Evolutionary conservation across 2,797 vertebrate genomes (phyloP).

Genomic region (Anisognathus igniventris): DNA sequence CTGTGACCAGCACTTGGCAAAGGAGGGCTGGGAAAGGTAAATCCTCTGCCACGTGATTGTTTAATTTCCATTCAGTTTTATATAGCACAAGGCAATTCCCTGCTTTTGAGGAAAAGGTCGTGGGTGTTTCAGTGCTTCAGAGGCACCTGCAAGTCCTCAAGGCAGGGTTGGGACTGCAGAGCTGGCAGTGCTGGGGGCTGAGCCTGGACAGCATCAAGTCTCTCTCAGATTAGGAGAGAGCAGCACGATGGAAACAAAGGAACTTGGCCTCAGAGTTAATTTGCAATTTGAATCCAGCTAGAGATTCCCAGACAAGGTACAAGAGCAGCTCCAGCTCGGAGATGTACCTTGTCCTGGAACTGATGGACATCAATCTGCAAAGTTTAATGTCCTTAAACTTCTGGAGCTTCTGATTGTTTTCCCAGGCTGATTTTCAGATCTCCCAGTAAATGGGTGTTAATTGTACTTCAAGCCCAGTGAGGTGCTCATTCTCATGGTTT

Average conservation of each 20-base stretch:
- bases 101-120: not conserved
- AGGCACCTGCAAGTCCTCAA: not conserved
- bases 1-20: not conserved
- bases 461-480: accelerated
- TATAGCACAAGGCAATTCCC: not conserved
- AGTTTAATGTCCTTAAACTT: not conserved
- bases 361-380: not conserved
- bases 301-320: not conserved
- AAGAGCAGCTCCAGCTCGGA: not conserved
- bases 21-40: not conserved
- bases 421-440: not conserved
- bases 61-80: not conserved
- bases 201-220: not conserved
- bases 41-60: not conserved
- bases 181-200: not conserved
- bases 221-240: not conserved
- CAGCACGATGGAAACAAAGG: accelerated
- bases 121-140: not conserved
- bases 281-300: not conserved
- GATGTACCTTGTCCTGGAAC: not conserved
- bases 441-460: not conserved
- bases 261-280: not conserved
- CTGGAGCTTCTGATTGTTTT: not conserved
- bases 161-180: not conserved
- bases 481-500: not conserved